These are phyloP conservation scores for Neoascia interrupta DNA, from an alignment of 2,888 invertebrate species.

Conservation along the genomic window DNA sequence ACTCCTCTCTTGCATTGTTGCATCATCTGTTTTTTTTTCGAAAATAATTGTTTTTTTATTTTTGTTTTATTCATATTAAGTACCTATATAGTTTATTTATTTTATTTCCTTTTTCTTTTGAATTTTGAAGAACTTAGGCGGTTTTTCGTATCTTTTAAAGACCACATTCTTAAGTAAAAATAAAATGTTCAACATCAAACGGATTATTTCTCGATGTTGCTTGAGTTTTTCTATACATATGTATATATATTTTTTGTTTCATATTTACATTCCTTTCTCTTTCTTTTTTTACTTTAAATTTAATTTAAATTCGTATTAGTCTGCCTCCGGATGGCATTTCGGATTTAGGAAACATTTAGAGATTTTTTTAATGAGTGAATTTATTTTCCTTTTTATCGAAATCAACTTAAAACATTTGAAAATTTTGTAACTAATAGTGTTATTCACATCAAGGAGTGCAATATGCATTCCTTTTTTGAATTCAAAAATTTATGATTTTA, in stretches of 20 bases:
- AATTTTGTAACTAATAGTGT: not conserved
- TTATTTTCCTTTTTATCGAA: slow-evolving; percentile 12
- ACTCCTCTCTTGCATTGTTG: slow-evolving; percentile 52
- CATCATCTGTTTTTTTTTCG: slow-evolving; percentile 26
- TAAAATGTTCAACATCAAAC: slow-evolving; percentile 54
- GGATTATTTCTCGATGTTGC: slow-evolving; percentile 60
- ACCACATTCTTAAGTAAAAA: slow-evolving; percentile 11
- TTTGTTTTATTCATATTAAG: slow-evolving; percentile 29
- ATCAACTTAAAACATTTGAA: not conserved
- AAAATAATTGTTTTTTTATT: slow-evolving; percentile 47
- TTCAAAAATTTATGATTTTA: slow-evolving; percentile 2
- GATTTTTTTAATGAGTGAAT: slow-evolving; percentile 27
- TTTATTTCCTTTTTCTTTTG: slow-evolving; percentile 20
- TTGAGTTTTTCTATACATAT: slow-evolving; percentile 37
- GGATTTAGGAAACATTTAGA: slow-evolving; percentile 64
- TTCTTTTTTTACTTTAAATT: slow-evolving; percentile 46
- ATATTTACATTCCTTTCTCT: not conserved
- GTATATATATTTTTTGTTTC: slow-evolving; percentile 31
- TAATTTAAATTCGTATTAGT: slow-evolving; percentile 69
- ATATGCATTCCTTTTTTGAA: slow-evolving; percentile 57
- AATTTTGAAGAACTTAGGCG: slow-evolving; percentile 42
- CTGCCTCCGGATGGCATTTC: slow-evolving; percentile 64
- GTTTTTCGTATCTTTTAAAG: slow-evolving; percentile 21
- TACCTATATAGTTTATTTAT: too few species aligned
- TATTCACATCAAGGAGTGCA: slow-evolving; percentile 47